A percentile compares a stretch with the other conserved stretches of the same genome.
These are phyloP conservation scores for Pelmatolapia mariae DNA, from an alignment of 2,113 vertebrate genomes.

Conservation along the genomic window DNA sequence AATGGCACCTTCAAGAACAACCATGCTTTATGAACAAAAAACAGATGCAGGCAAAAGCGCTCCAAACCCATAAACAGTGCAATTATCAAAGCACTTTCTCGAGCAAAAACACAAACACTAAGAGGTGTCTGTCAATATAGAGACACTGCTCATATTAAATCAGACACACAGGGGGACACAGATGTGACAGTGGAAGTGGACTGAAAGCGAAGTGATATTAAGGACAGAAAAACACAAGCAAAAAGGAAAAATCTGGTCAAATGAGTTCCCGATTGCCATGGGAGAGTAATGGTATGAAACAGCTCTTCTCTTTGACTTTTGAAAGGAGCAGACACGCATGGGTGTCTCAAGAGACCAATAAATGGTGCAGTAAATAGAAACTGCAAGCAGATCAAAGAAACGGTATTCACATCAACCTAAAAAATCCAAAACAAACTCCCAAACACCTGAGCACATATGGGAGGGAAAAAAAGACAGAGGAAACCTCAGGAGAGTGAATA, in stretches of 20 bases:
- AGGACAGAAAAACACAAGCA: background rate
- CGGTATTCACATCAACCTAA: background rate
- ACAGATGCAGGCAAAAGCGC: background rate
- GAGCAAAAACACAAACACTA: background rate
- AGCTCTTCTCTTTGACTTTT: background rate
- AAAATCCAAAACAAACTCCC: background rate
- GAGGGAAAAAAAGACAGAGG: background rate
- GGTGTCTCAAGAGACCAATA: background rate
- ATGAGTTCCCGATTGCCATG: background rate
- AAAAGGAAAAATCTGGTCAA: background rate
- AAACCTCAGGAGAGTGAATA: background rate
- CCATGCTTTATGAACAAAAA: background rate
- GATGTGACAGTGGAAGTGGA: background rate
- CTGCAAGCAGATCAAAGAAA: background rate
- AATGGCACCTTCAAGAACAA: background rate
- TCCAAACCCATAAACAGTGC: background rate
- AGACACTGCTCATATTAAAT: background rate
- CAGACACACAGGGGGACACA: background rate
- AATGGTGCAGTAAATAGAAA: background rate
- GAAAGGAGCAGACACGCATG: background rate
- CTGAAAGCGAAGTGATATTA: background rate
- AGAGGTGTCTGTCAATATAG: background rate
- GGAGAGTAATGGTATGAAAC: background rate
- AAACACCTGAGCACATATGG: background rate
- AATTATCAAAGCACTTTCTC: slow-evolving; percentile 11